phyloP scores from a whole-genome alignment of 2,113 vertebrate species.

The Dendrocopos noguchii region DNA sequence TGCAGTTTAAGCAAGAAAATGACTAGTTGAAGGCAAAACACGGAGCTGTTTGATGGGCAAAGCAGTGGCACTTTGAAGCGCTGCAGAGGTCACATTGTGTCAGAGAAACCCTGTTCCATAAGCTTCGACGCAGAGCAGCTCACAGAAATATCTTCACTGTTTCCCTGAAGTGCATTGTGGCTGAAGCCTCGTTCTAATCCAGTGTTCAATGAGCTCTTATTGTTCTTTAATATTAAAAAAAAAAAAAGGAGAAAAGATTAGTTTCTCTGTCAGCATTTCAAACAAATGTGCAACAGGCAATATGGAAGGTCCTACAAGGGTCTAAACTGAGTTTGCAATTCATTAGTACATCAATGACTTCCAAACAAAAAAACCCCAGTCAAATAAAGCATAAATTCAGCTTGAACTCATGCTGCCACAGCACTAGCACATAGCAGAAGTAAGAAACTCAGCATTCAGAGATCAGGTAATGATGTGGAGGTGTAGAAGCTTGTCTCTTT shows the following conservation, averaged over 20 bases:
- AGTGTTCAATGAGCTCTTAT: constrained; percentile 36
- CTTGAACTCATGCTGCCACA: neutral
- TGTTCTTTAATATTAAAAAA: constrained; percentile 31
- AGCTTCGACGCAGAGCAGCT: constrained; percentile 42
- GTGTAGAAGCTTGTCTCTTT: neutral
- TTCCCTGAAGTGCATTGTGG: neutral
- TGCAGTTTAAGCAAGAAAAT: constrained; percentile 25
- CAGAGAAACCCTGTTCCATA: neutral
- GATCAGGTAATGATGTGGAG: neutral
- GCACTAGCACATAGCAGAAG: neutral
- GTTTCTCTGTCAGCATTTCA: constrained; percentile 24
- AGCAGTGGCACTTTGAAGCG: constrained; percentile 3
- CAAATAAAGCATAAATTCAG: neutral
- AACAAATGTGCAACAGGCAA: neutral
- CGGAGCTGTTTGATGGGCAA: neutral
- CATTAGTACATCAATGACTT: neutral
- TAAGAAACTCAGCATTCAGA: neutral
- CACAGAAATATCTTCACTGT: neutral
- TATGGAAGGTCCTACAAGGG: neutral
- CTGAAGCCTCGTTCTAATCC: neutral
- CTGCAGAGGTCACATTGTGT: constrained; percentile 12
- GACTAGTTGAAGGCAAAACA: neutral
- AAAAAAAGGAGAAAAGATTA: neutral
- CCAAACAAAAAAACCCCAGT: neutral
- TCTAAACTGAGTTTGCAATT: neutral